Percentiles rank a stretch among this genome's conserved stretches.
Conservation (phyloP, 2,113 vertebrate species). For the Todiramphus chloris region DNA sequence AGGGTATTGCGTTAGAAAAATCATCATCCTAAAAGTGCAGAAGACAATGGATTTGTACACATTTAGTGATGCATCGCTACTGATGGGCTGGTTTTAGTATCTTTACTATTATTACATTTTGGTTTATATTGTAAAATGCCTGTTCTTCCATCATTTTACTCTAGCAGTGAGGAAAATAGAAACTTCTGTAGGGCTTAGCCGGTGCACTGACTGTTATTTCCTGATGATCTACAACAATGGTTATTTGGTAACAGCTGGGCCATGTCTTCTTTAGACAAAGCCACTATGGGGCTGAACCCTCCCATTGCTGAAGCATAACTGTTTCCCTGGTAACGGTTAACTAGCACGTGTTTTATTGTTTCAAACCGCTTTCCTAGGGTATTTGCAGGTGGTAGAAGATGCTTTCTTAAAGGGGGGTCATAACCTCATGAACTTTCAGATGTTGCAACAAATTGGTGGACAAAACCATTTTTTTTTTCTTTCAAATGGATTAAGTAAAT, state of each 20-base stretch:
- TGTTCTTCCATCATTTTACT: slow-evolving; percentile 12
- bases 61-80: background rate
- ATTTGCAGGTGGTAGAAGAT: slow-evolving; percentile 80
- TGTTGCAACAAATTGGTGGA: slow-evolving; percentile 88
- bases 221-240: slow-evolving; percentile 78
- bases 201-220: slow-evolving; percentile 73
- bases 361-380: slow-evolving; percentile 82
- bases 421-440: slow-evolving; percentile 84
- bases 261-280: slow-evolving; percentile 79
- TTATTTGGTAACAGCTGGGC: slow-evolving; percentile 83
- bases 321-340: slow-evolving; percentile 87
- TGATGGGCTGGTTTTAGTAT: background rate
- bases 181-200: slow-evolving; percentile 51
- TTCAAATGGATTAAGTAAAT: slow-evolving; percentile 80
- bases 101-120: background rate
- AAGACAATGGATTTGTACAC: background rate
- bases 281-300: slow-evolving; percentile 71
- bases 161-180: slow-evolving; percentile 16
- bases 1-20: background rate
- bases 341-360: slow-evolving; percentile 92
- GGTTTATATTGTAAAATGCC: background rate
- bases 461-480: slow-evolving; percentile 70
- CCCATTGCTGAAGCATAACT: slow-evolving; percentile 79
- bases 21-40: background rate
- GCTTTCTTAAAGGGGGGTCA: slow-evolving; percentile 80